Percentiles rank a stretch among this genome's conserved stretches.
Conservation (phyloP, 2,113 vertebrate species). For the Amphilophus citrinellus region DNA sequence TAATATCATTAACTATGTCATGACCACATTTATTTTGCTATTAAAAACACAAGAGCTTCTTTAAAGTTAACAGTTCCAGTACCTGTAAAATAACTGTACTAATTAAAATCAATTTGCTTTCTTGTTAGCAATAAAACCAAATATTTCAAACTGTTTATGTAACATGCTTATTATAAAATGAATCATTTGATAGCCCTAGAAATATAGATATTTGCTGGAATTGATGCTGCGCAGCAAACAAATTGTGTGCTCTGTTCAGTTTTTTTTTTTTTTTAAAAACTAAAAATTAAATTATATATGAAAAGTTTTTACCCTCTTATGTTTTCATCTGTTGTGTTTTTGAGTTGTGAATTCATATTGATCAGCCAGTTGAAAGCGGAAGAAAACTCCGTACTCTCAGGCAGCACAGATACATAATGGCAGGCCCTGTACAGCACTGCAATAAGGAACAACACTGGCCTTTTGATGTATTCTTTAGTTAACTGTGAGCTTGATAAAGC, state of each 20-base stretch:
- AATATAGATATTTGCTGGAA: neutral
- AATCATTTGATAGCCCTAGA: neutral
- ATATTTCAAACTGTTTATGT: neutral
- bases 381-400: neutral
- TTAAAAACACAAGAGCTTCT: neutral
- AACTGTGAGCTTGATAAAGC: neutral
- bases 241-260: neutral
- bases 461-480: slow-evolving; percentile 9
- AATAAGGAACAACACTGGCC: neutral
- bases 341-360: slow-evolving; percentile 19
- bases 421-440: neutral
- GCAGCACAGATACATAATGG: neutral
- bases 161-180: neutral
- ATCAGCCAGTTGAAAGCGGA: neutral
- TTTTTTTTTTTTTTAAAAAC: neutral
- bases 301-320: slow-evolving; percentile 10
- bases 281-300: slow-evolving; percentile 14
- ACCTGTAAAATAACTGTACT: neutral
- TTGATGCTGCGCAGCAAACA: neutral
- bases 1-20: neutral
- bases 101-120: neutral
- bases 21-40: neutral
- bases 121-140: neutral
- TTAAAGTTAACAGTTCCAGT: neutral
- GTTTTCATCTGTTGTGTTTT: slow-evolving; percentile 22